Percentiles rank a stretch among this genome's conserved stretches.
Evolutionary conservation across 92 coral and sea anemone genomes (phyloP).

Genomic region (Siderastrea radians): DNA sequence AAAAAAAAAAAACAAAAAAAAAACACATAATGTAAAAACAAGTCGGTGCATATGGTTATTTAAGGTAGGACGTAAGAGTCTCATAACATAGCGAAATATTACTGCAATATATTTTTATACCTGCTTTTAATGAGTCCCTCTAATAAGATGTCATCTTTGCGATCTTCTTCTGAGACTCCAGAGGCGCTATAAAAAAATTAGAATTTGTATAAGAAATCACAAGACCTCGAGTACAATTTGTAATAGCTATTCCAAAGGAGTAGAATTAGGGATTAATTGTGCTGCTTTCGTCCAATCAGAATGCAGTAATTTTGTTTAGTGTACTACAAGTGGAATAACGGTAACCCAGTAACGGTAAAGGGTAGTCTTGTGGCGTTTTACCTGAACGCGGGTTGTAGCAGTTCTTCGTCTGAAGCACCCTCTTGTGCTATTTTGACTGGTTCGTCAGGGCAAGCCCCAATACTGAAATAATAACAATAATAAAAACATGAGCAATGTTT

Average conservation of each 20-base stretch:
- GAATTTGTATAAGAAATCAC: not conserved
- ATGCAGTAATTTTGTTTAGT: not conserved
- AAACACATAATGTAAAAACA: not conserved
- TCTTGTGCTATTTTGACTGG: not conserved
- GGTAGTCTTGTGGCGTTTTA: not conserved
- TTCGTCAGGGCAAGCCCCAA: not conserved
- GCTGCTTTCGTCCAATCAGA: not conserved
- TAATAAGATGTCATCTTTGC: not conserved
- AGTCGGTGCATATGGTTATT: constrained; percentile 4
- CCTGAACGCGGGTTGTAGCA: constrained; percentile 7
- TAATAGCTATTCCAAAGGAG: too few relatives aligned
- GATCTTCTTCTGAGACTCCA: constrained; percentile 10
- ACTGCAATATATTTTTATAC: constrained; percentile 4
- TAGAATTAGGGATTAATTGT: too few relatives aligned
- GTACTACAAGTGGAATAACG: not conserved
- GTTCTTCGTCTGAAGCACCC: constrained; percentile 7
- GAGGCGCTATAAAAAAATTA: constrained; percentile 13
- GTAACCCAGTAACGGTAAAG: not conserved
- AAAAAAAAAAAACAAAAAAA: constrained; percentile 2
- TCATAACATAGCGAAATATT: not conserved
- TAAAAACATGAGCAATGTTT: not conserved
- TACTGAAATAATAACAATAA: constrained; percentile 10
- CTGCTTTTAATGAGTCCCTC: not conserved
- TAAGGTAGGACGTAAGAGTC: not conserved
- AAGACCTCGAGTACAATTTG: not conserved